These are phyloP conservation scores for Agapornis canus DNA, from an alignment of 2,797 vertebrate genomes.

Conservation along the genomic window DNA sequence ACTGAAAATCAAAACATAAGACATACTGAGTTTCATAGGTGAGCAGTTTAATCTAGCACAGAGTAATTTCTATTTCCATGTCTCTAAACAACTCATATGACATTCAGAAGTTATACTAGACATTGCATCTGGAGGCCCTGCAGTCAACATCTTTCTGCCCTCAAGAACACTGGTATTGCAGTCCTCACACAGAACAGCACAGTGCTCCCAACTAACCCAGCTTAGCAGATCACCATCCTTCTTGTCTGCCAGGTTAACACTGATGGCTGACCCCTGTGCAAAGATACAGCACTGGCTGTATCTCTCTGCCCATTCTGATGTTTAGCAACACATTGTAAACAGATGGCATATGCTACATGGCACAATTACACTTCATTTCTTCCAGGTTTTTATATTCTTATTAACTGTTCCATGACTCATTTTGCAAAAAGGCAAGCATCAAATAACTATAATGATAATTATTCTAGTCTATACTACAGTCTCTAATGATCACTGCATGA, in stretches of 20 bases:
- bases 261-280: background rate
- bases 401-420: background rate
- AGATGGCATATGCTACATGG: background rate
- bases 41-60: background rate
- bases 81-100: background rate
- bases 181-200: background rate
- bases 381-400: background rate
- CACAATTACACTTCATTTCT: background rate
- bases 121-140: fast-evolving
- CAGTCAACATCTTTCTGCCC: background rate
- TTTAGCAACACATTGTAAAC: background rate
- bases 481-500: background rate
- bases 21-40: background rate
- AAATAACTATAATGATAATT: background rate
- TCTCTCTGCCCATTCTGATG: background rate
- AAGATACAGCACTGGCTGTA: background rate
- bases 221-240: background rate
- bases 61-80: background rate
- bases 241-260: background rate
- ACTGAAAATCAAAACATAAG: background rate
- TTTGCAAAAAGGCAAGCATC: background rate
- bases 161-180: background rate
- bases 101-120: background rate
- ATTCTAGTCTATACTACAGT: background rate
- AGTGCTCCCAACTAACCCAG: background rate